Base-by-base conservation (phyloP, 2,797 vertebrate genomes). In the Catostomus latipinnis region DNA sequence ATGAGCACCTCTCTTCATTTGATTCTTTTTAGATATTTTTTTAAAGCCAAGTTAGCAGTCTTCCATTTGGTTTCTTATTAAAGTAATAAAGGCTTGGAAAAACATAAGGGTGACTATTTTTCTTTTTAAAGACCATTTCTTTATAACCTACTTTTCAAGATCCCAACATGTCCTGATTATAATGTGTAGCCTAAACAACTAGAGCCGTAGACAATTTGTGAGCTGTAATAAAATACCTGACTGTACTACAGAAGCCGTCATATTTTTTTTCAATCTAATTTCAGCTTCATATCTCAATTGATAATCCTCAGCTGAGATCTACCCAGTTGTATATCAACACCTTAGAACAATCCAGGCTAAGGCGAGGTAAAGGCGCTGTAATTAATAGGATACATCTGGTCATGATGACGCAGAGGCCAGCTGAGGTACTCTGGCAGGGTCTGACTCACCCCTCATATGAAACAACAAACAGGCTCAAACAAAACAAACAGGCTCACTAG, bases 311-410 rank as follows among this genome's bases (percentile, higher is more conserved):
- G 34, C 54, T 78, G 53, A 74, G 50, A 67, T 66, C 53, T 49
- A 62, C 56, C n/a, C 58, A 78, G 58, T 6, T 46, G 45, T 53
- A 78, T 52, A 76, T 79, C 68, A 83, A 79, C 79, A 70, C 72
- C 79, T 61, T 69, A 46, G 45, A 83, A 78, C 71, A 75, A 52
- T 56, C 63, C 50, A 10, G 71, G 54, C 75, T 58, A 53, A 5
- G 58, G 68, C 63, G 75, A 76, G 75, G 48, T 79, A n/a, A 81
- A 81, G 46, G 61, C 65, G 66, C 9, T 72, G 75, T 82, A 83
- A 84, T 82, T 83, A 74, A 83, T 69, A 66, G 45, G 13, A 61
- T 66, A 83, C 85, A 86, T 86, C 83, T 88, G 85, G 71, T 12
- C 52, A 11, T 53, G 53, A 74, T 81, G 80, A 83, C 54, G 62